These are phyloP conservation scores for Ataeniobius toweri DNA, from an alignment of 2,797 vertebrate species.

Conservation along the genomic window DNA sequence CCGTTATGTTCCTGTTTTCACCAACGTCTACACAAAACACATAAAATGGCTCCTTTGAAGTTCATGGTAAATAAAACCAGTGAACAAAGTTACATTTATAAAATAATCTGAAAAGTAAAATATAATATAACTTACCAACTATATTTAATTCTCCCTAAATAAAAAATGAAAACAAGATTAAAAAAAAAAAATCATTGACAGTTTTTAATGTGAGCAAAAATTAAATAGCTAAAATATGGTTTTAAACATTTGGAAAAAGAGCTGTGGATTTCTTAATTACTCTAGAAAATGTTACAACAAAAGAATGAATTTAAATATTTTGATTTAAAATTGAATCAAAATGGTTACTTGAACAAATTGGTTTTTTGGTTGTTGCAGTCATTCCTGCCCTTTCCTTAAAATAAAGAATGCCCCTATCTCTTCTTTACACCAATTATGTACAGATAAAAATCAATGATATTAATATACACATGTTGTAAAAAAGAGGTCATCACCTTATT, in stretches of 20 bases:
- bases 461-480: background rate
- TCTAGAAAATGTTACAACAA: background rate
- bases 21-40: conserved; percentile 41
- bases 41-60: background rate
- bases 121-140: conserved; percentile 22
- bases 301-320: background rate
- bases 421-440: background rate
- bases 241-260: background rate
- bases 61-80: background rate
- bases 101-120: background rate
- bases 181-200: rapidly evolving
- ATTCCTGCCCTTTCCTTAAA: background rate
- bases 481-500: too few species aligned
- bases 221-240: background rate
- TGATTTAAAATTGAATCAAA: background rate
- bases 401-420: background rate
- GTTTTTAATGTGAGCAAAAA: background rate
- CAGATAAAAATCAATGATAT: background rate
- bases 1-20: conserved; percentile 12
- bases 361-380: background rate
- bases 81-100: background rate
- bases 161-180: rapidly evolving
- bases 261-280: background rate
- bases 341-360: too few species aligned
- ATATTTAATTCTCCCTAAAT: conserved; percentile 1